Percentiles rank a stretch among this genome's conserved stretches.
Conservation (phyloP, 2,888 invertebrate genomes). For the Nomada fabriciana region DNA sequence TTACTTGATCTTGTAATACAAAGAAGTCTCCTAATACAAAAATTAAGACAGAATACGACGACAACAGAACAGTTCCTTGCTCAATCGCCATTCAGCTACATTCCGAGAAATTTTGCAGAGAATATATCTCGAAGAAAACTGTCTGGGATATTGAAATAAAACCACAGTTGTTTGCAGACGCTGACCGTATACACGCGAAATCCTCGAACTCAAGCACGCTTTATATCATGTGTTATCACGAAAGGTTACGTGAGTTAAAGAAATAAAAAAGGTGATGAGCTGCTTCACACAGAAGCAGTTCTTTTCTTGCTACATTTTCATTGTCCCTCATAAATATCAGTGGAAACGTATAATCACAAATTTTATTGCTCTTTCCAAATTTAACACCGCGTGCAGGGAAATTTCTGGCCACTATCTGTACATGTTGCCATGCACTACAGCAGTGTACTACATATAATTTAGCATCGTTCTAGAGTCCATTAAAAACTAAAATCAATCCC, state of each 20-base stretch:
- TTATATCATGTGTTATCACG: slow-evolving; percentile 51
- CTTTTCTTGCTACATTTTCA: background rate
- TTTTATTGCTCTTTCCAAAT: background rate
- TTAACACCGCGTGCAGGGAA: background rate
- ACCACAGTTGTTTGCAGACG: slow-evolving; percentile 36
- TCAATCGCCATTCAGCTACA: background rate
- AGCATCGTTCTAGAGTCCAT: no score
- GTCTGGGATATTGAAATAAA: slow-evolving; percentile 39
- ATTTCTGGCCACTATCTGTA: background rate
- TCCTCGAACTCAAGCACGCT: slow-evolving; percentile 44
- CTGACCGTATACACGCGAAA: slow-evolving; percentile 42
- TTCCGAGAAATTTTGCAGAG: background rate
- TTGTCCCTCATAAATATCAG: slow-evolving; percentile 6
- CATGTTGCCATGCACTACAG: background rate
- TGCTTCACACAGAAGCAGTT: slow-evolving; percentile 33
- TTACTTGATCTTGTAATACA: no score
- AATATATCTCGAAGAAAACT: background rate
- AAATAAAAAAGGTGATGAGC: slow-evolving; percentile 48
- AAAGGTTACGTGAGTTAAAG: slow-evolving; percentile 49
- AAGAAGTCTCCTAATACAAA: no score
- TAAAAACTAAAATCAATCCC: no score
- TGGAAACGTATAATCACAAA: background rate
- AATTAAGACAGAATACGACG: background rate
- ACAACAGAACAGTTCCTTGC: background rate
- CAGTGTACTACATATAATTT: no score